Conservation (phyloP, 1,140 invertebrate species). For the Hestina assimilis region DNA sequence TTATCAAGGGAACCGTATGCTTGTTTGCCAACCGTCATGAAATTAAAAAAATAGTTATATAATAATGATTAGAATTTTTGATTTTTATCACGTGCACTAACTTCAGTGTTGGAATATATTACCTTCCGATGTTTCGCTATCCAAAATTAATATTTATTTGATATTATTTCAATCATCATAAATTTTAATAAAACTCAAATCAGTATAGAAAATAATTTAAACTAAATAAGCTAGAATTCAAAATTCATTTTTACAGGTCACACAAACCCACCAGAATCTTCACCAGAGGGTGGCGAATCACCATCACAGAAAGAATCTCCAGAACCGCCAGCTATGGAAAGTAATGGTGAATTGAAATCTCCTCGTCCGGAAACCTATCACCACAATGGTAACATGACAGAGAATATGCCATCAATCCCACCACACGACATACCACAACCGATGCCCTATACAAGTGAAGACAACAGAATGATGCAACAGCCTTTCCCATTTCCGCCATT, state of each 20-base stretch:
- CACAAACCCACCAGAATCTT: slow-evolving; percentile 62
- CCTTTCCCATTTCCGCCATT: slow-evolving; percentile 59
- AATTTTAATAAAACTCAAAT: no score
- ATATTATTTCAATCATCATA: no score
- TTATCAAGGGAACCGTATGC: no score
- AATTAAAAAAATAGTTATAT: no score
- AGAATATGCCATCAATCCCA: slow-evolving; percentile 36
- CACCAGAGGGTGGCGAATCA: slow-evolving; percentile 61
- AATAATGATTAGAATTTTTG: no score
- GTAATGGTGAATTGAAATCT: slow-evolving; percentile 50
- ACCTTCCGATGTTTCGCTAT: no score
- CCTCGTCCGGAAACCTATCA: slow-evolving; percentile 53
- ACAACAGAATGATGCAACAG: slow-evolving; percentile 54
- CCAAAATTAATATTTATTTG: no score
- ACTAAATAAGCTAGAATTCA: no score
- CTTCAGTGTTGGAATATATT: no score
- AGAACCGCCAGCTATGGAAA: slow-evolving; percentile 50
- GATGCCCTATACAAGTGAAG: slow-evolving; percentile 51
- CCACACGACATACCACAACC: slow-evolving; percentile 52
- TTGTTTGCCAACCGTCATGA: no score
- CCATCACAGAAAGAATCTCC: slow-evolving; percentile 57
- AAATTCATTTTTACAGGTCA: slow-evolving; percentile 35
- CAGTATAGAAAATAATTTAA: no score
- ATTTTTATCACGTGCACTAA: no score
- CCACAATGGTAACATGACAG: slow-evolving; percentile 49